Evolutionary conservation across 2,888 invertebrate genomes (phyloP).

Genomic region (Himalopsyche kuldschensis): DNA sequence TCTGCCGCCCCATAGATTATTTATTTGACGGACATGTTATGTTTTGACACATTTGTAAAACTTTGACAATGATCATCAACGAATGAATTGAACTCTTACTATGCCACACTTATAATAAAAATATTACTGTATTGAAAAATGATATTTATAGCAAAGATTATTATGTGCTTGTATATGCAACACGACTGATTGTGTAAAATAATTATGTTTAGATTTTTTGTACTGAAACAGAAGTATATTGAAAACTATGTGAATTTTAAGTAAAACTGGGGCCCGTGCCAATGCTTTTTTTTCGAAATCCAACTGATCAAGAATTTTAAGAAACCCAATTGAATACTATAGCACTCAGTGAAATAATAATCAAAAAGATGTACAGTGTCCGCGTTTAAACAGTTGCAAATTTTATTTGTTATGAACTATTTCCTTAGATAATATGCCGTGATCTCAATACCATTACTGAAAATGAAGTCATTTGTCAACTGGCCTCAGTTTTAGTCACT

Average conservation of each 20-base stretch:
- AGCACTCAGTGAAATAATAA: too few species aligned
- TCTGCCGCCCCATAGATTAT: too few species aligned
- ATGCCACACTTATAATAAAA: background rate
- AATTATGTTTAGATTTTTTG: conserved; percentile 6
- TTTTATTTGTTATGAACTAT: too few species aligned
- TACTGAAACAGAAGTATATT: background rate
- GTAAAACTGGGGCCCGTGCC: background rate
- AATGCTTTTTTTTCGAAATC: background rate
- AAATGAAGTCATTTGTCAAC: background rate
- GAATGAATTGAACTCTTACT: background rate
- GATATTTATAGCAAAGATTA: background rate
- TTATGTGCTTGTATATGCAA: background rate
- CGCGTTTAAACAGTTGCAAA: too few species aligned
- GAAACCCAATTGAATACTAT: too few species aligned
- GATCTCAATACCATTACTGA: too few species aligned
- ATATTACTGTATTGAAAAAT: background rate
- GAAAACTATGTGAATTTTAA: background rate
- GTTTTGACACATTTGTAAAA: too few species aligned
- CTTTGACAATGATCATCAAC: too few species aligned
- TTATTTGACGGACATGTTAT: too few species aligned
- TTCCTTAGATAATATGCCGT: too few species aligned
- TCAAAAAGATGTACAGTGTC: too few species aligned
- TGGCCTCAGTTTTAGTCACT: background rate
- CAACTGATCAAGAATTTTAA: background rate
- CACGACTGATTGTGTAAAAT: conserved; percentile 8